Evolutionary conservation across 2,797 vertebrate genomes (phyloP).

Genomic region (Dermochelys coriacea): DNA sequence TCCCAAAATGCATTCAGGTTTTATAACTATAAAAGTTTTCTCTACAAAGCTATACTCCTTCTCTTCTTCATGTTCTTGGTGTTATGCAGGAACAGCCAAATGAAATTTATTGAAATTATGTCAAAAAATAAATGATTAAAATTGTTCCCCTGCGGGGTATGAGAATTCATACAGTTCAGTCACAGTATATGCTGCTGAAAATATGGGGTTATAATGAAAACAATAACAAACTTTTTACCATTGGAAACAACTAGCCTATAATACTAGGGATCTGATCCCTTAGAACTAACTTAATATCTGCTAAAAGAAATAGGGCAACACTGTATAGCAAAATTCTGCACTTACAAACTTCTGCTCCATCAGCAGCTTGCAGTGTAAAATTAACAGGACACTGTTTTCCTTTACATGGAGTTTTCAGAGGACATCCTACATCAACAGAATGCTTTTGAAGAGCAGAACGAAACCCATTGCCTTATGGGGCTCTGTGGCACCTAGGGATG

Average conservation of each 20-base stretch:
- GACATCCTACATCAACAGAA: not conserved
- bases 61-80: slow-evolving; percentile 73
- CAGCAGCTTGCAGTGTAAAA: slow-evolving; percentile 41
- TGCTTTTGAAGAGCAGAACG: not conserved
- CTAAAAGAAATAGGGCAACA: slow-evolving; percentile 64
- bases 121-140: slow-evolving; percentile 56
- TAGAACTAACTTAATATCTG: slow-evolving; percentile 57
- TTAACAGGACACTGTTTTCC: not conserved
- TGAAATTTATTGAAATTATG: slow-evolving; percentile 71
- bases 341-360: slow-evolving; percentile 27
- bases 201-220: slow-evolving; percentile 42
- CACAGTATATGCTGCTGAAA: slow-evolving; percentile 34
- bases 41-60: slow-evolving; percentile 55
- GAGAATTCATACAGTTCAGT: slow-evolving; percentile 43
- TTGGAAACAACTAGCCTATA: slow-evolving; percentile 71
- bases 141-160: slow-evolving; percentile 60
- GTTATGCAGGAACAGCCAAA: slow-evolving; percentile 75
- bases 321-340: slow-evolving; percentile 46
- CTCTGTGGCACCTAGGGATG: slow-evolving; percentile 50
- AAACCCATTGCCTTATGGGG: slow-evolving; percentile 54
- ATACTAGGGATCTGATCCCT: slow-evolving; percentile 67
- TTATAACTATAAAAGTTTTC: slow-evolving; percentile 63
- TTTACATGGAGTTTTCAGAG: not conserved
- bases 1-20: slow-evolving; percentile 52
- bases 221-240: slow-evolving; percentile 66